Conservation (phyloP, 53 echinoderm and acorn worm species). For the Echinometra lucunter region DNA sequence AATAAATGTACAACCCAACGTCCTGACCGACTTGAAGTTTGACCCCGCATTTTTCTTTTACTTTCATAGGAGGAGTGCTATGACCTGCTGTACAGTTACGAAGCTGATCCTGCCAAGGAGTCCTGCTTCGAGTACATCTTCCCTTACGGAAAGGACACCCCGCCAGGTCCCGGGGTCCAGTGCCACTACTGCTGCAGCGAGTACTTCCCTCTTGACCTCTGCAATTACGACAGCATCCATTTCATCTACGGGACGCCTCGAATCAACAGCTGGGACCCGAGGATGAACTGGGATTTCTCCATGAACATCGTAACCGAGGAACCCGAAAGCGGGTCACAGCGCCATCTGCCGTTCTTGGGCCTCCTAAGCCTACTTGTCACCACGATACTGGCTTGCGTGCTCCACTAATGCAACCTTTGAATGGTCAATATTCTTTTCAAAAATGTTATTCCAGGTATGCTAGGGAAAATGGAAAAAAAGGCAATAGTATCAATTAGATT, state of each 20-base stretch:
- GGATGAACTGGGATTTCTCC: constrained; percentile 73
- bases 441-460: not conserved
- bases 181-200: constrained; percentile 83
- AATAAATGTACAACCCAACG: too few relatives aligned
- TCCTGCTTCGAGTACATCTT: constrained; percentile 65
- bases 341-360: constrained; percentile 59
- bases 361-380: constrained; percentile 34
- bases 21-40: too few relatives aligned
- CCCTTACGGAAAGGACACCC: constrained; percentile 53
- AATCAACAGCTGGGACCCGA: constrained; percentile 85
- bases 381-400: not conserved
- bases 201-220: constrained; percentile 35
- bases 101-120: constrained; percentile 63
- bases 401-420: not conserved
- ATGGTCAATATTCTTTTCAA: not conserved
- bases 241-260: constrained; percentile 60
- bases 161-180: constrained; percentile 51
- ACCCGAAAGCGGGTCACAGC: constrained; percentile 30
- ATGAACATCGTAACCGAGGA: constrained; percentile 10
- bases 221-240: constrained; percentile 58
- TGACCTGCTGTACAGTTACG: constrained; percentile 72
- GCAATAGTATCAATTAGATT: not conserved
- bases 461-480: not conserved
- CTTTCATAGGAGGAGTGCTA: constrained; percentile 83
- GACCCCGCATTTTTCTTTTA: not conserved